Evolutionary conservation across 1,140 invertebrate genomes (phyloP), one percentile per base, ranked within the genome.

Genomic region (Lucilia cuprina): DNA sequence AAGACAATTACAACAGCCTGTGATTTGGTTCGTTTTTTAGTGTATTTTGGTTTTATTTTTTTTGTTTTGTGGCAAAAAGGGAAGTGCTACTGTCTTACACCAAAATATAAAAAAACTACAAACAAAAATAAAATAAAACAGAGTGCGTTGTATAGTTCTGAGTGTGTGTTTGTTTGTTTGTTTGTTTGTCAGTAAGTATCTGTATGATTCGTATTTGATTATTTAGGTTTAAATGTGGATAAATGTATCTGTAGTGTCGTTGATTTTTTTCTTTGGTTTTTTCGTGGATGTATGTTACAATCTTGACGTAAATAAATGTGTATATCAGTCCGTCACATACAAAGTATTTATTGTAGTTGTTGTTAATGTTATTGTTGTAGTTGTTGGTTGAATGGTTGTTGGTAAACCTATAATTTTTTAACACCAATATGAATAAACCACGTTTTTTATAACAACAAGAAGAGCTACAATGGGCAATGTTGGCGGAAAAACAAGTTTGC

Each of bases 371-470:
- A 30, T 70, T 70, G 14, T 17, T 60, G 65, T 25, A 21, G 65
- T 49, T 80, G 41, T 50, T 49, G 41, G 77, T 80, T 80, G 77
- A 80, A 80, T 80, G 77, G 41, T 80, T 80, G 77, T 80, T 80
- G 77, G 77, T 80, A 80, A 80, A 80, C 77, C 77, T 80, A 80
- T 80, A 80, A 80, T 80, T 80, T 80, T 80, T 80, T 80, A 80
- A 80, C 77, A 80, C 77, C 77, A 80, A 47, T 80, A 19, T 80
- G 77, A 80, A 80, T 21, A 80, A 80, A 80, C 77, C 35, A 80
- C 21, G 77, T 13, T 80, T 19, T 80, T 49, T 41, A 10, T 41
- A 41, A 7, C 41, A 30, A 30, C 25, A 2, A 2, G 25, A 30
- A 30, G 25, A 30, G 41, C 41, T 41, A 41, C 10, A 5, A 2